phyloP scores from a whole-genome alignment of 1,140 invertebrate species.

The Lasioglossum baleicum region DNA sequence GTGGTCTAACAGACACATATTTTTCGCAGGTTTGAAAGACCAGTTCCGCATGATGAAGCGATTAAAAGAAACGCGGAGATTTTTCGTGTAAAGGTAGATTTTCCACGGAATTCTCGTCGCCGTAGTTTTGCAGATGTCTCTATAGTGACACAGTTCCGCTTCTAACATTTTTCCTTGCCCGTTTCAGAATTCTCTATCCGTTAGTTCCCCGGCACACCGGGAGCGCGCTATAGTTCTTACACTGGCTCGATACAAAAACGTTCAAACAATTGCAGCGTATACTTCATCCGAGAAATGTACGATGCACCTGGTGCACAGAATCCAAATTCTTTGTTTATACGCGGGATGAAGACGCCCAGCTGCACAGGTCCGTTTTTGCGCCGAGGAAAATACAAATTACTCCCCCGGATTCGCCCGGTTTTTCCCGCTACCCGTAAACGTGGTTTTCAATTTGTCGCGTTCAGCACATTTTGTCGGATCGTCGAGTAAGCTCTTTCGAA shows the following conservation, averaged over 20 bases:
- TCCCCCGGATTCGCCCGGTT: neutral
- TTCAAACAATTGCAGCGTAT: neutral
- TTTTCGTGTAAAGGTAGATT: no score
- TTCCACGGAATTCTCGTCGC: no score
- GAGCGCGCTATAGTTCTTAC: neutral
- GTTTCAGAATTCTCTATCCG: no score
- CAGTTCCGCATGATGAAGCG: no score
- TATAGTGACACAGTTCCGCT: no score
- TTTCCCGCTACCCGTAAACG: no score
- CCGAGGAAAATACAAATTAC: neutral
- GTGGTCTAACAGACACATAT: no score
- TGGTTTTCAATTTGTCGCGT: neutral
- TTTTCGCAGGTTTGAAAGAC: no score
- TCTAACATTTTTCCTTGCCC: no score
- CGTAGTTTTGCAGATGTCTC: no score
- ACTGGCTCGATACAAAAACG: neutral
- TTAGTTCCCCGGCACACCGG: neutral
- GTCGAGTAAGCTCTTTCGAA: neutral
- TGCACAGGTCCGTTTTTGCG: neutral
- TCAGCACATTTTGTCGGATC: neutral
- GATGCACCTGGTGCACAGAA: conserved; percentile 45
- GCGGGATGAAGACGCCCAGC: conserved; percentile 1
- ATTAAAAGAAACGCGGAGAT: no score
- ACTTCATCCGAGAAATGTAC: neutral
- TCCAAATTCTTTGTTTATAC: conserved; percentile 33